Conservation (phyloP, 2,888 invertebrate species). For the Atrina japonica region DNA sequence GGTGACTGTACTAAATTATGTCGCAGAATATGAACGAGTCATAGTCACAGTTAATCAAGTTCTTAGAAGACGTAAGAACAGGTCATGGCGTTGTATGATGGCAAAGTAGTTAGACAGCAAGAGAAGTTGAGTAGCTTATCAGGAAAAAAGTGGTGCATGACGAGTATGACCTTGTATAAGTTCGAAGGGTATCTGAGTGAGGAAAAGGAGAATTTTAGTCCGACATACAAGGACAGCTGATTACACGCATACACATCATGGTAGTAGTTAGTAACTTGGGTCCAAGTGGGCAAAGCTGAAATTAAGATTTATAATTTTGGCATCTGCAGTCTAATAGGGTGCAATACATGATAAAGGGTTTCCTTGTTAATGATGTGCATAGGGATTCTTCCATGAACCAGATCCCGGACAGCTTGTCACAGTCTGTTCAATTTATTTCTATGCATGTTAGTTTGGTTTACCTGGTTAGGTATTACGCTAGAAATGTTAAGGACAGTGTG, state of each 20-base stretch:
- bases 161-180: conserved; percentile 17
- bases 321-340: conserved; percentile 1
- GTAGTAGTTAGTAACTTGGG: conserved; percentile 13
- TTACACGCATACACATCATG: conserved; percentile 18
- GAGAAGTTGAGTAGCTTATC: conserved; percentile 19
- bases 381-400: conserved; percentile 24
- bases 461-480: neutral
- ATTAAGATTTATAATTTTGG: too few species aligned
- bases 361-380: conserved; percentile 4
- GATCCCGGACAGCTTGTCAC: conserved; percentile 1
- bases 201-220: conserved; percentile 12
- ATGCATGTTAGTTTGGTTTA: conserved; percentile 4
- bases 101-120: too few species aligned
- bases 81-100: too few species aligned
- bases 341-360: neutral
- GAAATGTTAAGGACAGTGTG: conserved; percentile 18
- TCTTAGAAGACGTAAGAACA: neutral
- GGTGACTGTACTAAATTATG: neutral
- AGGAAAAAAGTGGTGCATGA: neutral
- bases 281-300: conserved; percentile 18
- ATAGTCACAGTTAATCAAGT: conserved; percentile 22
- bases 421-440: conserved; percentile 6
- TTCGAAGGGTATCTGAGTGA: conserved; percentile 4
- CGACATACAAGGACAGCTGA: conserved; percentile 16
- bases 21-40: conserved; percentile 6